Evolutionary conservation across 2,113 vertebrate species (phyloP).

Genomic region (Pogona vitticeps): DNA sequence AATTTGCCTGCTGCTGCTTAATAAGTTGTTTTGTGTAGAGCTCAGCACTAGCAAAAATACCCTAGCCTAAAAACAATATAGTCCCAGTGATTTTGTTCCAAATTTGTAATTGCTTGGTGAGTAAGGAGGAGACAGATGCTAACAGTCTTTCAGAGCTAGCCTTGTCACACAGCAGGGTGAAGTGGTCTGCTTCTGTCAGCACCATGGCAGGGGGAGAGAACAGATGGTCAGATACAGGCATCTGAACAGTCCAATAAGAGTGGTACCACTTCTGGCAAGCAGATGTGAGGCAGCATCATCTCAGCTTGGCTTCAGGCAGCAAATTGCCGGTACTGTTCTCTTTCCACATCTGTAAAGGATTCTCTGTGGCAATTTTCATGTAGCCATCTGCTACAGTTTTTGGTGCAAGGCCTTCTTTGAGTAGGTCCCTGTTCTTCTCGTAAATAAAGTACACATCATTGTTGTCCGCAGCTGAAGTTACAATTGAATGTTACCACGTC

Average conservation of each 20-base stretch:
- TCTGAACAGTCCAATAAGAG: background rate
- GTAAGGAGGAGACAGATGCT: background rate
- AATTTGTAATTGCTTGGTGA: background rate
- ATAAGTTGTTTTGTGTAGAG: background rate
- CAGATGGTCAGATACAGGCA: background rate
- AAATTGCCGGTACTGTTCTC: background rate
- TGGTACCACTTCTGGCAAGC: background rate
- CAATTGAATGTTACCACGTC: background rate
- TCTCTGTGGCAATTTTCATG: background rate
- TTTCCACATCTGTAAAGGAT: background rate
- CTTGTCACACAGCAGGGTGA: background rate
- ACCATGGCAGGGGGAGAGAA: background rate
- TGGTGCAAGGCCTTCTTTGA: background rate
- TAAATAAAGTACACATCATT: background rate
- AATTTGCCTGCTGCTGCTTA: background rate
- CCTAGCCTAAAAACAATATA: background rate
- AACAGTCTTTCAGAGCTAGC: too few relatives aligned
- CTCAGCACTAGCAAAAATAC: background rate
- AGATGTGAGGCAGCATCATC: background rate
- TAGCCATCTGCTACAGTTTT: background rate
- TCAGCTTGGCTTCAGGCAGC: background rate
- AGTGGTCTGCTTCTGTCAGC: background rate
- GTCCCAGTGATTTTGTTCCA: background rate
- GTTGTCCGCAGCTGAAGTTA: background rate
- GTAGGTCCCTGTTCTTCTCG: background rate